Base-by-base conservation (phyloP, 2,797 vertebrate species). In the Ceryle rudis region DNA sequence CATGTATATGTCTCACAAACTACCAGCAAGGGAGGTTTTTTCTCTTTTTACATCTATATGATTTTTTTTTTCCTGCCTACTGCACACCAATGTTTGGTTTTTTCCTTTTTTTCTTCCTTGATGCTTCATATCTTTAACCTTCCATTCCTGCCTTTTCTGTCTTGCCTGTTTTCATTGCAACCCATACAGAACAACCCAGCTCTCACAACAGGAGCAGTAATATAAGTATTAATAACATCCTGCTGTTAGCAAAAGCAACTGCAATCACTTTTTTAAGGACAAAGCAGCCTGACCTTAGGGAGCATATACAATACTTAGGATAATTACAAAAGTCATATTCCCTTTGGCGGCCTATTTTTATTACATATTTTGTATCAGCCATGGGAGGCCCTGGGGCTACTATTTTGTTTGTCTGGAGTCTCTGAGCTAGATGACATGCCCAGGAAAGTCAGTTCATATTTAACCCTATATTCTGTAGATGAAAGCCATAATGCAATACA, bases 321-420 rank as follows among this genome's bases (percentile, higher is more conserved):
- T 96, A 91, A 95, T 96, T 92, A 93, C 91, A 91, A 72, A 93
- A 77, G 79, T 83, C 80, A 74, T 91, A 90, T 86, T 95, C 95
- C 80, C 72, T 96, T 89, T 95, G 92, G 89, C 5, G 10, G 89
- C 85, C 80, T 90, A 62, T 94, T 93, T 97, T 97, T 97, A 97
- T 93, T 95, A 93, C 91, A 77, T 92, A 91, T 86, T 96, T 93
- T 0, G 4, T 89, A 96, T 95, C 89, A 93, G 93, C 69, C 75
- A 62, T 1, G 2, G 91, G 87, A 94, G 84, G 79, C 96, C 95
- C 92, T 66, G 65, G 51, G 86, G 95, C 93, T 91, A 90, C 94
- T 81, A 83, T 86, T 95, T 88, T 88, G 85, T 84, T 97, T 86
- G 94, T 96, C 96, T 97, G 94, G 93, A 96, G 77, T 86, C 93